These are phyloP conservation scores for Sitophilus oryzae DNA, from an alignment of 1,140 invertebrate species.

Conservation along the genomic window DNA sequence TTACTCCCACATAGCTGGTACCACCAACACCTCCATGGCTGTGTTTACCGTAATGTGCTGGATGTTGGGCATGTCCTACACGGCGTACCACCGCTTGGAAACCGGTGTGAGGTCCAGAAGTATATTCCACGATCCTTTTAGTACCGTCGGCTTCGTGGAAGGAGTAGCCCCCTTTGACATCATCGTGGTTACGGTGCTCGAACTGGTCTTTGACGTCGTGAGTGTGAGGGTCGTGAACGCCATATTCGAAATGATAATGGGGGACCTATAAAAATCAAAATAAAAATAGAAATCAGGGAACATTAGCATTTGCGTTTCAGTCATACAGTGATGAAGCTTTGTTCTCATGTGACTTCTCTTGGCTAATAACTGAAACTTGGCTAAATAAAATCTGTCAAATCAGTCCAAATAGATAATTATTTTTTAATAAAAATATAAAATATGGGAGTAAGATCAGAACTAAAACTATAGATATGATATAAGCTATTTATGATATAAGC, in stretches of 20 bases:
- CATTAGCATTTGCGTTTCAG: too few relatives aligned
- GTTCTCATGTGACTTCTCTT: too few relatives aligned
- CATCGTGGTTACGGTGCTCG: constrained; percentile 46
- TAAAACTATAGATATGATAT: too few relatives aligned
- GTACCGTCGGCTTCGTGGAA: constrained; percentile 47
- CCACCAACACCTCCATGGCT: constrained; percentile 14
- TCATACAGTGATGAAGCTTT: too few relatives aligned
- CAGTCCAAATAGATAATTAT: too few relatives aligned
- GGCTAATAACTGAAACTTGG: too few relatives aligned
- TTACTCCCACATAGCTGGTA: constrained; percentile 21
- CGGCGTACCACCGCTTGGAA: constrained; percentile 35
- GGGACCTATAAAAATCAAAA: constrained; percentile 22
- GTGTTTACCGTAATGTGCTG: constrained; percentile 21
- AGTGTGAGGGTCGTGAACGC: constrained; percentile 46
- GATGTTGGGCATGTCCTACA: constrained; percentile 31
- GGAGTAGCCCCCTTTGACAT: constrained; percentile 45
- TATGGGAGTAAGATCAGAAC: too few relatives aligned
- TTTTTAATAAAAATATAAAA: too few relatives aligned
- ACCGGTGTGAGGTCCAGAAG: constrained; percentile 42
- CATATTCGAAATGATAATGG: constrained; percentile 47
- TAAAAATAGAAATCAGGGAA: too few relatives aligned
- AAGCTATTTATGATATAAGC: too few relatives aligned
- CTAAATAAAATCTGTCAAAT: too few relatives aligned
- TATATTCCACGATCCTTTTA: constrained; percentile 46
- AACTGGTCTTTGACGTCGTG: constrained; percentile 47